phyloP scores from a whole-genome alignment of 2,888 invertebrate genomes.

The Nomada goodeniana region DNA sequence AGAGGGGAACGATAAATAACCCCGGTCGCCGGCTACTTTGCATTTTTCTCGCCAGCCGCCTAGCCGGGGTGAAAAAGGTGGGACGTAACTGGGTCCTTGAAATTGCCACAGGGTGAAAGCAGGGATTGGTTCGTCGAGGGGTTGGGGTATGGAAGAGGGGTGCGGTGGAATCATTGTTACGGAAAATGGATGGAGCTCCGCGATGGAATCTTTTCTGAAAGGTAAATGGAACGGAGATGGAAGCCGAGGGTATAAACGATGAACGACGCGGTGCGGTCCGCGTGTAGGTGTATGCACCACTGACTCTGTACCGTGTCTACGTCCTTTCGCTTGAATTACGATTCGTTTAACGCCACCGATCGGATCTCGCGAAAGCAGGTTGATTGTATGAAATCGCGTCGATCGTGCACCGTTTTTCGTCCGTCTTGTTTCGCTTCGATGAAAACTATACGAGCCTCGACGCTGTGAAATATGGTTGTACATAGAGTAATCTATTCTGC shows the following conservation, averaged over 20 bases:
- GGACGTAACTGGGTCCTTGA: constrained; percentile 1
- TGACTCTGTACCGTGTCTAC: background rate
- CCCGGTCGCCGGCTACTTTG: constrained; percentile 66
- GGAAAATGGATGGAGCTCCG: constrained; percentile 70
- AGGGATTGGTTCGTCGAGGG: background rate
- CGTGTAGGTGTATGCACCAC: background rate
- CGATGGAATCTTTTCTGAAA: constrained; percentile 74
- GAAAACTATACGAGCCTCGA: background rate
- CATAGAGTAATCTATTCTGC: no score
- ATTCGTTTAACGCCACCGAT: constrained; percentile 9
- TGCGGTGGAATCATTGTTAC: constrained; percentile 70
- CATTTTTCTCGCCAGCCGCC: constrained; percentile 67
- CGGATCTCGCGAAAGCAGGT: constrained; percentile 4
- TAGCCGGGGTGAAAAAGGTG: constrained; percentile 16
- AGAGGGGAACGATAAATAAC: constrained; percentile 73
- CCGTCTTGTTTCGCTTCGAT: background rate
- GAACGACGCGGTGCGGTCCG: constrained; percentile 56
- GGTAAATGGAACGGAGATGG: constrained; percentile 75
- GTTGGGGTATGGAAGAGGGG: background rate
- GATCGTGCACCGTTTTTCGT: background rate
- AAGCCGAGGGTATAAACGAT: constrained; percentile 74
- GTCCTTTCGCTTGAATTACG: background rate
- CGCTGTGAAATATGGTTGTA: no score
- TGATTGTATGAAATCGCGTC: background rate
- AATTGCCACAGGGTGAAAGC: constrained; percentile 3